Percentiles rank a stretch among this genome's conserved stretches.
These are phyloP conservation scores for Drosophila pseudoananassae DNA, from an alignment of 1,140 invertebrate genomes.

Conservation along the genomic window DNA sequence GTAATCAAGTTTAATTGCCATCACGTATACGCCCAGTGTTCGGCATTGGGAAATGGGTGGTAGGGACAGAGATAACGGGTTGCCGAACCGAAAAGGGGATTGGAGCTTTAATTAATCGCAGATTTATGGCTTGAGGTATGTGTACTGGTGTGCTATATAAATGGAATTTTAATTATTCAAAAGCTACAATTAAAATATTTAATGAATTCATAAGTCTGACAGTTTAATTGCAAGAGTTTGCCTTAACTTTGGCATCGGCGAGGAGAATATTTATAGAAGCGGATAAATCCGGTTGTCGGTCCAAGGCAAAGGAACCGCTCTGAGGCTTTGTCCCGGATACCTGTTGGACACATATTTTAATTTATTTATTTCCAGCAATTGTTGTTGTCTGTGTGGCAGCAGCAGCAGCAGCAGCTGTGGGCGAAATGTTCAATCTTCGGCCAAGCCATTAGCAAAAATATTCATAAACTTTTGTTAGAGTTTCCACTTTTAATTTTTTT, in stretches of 20 bases:
- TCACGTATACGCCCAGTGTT: slow-evolving; percentile 62
- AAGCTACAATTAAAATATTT: slow-evolving; percentile 81
- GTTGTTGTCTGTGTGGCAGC: background rate
- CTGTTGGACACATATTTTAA: slow-evolving; percentile 53
- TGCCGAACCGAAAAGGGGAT: background rate
- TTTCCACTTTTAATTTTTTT: slow-evolving; percentile 6
- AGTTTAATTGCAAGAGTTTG: slow-evolving; percentile 80
- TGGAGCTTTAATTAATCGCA: slow-evolving; percentile 73
- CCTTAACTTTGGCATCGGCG: slow-evolving; percentile 53
- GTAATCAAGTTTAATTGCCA: slow-evolving; percentile 77
- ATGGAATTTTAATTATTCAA: slow-evolving; percentile 82
- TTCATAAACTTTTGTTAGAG: slow-evolving; percentile 45
- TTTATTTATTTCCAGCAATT: slow-evolving; percentile 32
- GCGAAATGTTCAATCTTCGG: slow-evolving; percentile 41
- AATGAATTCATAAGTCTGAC: slow-evolving; percentile 82
- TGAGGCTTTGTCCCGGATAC: slow-evolving; percentile 23
- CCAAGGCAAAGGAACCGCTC: slow-evolving; percentile 18
- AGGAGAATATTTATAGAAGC: slow-evolving; percentile 52
- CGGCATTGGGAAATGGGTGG: background rate
- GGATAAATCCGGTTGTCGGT: slow-evolving; percentile 32
- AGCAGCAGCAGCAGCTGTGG: slow-evolving; percentile 36
- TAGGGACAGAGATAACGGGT: background rate
- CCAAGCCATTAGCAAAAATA: slow-evolving; percentile 45
- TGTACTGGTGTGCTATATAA: slow-evolving; percentile 57
- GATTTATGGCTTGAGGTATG: slow-evolving; percentile 74